Evolutionary conservation across 2,113 vertebrate genomes (phyloP).

Genomic region (Pyxicephalus adspersus): DNA sequence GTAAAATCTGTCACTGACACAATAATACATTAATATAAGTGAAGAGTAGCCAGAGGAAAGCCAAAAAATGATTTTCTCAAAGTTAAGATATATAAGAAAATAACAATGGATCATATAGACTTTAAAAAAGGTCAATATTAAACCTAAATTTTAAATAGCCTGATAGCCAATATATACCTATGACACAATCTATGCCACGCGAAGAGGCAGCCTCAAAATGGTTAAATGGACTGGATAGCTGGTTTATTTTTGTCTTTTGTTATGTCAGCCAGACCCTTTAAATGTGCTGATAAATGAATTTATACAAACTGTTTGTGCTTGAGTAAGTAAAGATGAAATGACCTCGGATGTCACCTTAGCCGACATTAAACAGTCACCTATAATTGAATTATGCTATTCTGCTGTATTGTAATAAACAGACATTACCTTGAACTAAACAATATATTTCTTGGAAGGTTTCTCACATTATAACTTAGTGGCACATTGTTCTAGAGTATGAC

Average conservation of each 20-base stretch:
- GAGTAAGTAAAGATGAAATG: slow-evolving; percentile 30
- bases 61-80: too few species aligned
- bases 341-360: slow-evolving; percentile 25
- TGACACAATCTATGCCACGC: too few species aligned
- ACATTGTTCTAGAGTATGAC: too few species aligned
- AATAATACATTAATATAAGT: too few species aligned
- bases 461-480: not conserved
- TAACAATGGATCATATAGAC: too few species aligned
- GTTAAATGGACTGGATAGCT: slow-evolving; percentile 12
- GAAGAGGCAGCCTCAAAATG: not conserved
- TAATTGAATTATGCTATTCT: slow-evolving; percentile 21
- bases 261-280: slow-evolving; percentile 18
- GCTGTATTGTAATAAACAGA: slow-evolving; percentile 20
- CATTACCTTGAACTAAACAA: not conserved
- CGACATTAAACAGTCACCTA: slow-evolving; percentile 28
- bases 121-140: too few species aligned
- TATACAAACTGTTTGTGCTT: slow-evolving; percentile 27
- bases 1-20: too few species aligned
- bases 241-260: slow-evolving; percentile 25
- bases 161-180: too few species aligned
- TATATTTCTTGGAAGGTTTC: not conserved
- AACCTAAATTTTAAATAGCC: too few species aligned
- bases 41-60: too few species aligned
- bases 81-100: too few species aligned
- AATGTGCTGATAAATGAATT: slow-evolving; percentile 34